phyloP scores from a whole-genome alignment of 2,888 invertebrate species.

The Bruchidius siliquastri region DNA sequence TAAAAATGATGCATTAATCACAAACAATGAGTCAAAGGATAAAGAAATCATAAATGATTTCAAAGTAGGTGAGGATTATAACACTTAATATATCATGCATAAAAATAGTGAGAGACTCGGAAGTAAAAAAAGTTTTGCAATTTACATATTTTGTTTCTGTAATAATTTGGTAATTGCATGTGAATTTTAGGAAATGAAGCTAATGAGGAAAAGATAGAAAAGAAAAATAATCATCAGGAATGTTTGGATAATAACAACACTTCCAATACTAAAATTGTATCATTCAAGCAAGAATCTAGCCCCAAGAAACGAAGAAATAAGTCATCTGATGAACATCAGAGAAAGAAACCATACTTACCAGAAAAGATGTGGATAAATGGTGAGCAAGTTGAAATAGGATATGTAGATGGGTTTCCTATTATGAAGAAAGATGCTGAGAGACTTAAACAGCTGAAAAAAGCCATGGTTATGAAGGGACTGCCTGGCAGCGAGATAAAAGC shows the following conservation, averaged over 20 bases:
- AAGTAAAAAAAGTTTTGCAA: no score
- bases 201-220: conserved; percentile 30
- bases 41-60: conserved; percentile 24
- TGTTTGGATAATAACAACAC: background rate
- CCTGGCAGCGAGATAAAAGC: conserved; percentile 62
- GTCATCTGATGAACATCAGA: conserved; percentile 26
- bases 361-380: conserved; percentile 60
- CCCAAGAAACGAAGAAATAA: background rate
- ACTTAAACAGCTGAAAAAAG: conserved; percentile 56
- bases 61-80: conserved; percentile 11
- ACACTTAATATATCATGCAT: no score
- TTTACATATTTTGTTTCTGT: no score
- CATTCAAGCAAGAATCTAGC: background rate
- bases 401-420: conserved; percentile 68
- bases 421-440: conserved; percentile 66
- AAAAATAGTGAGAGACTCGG: no score
- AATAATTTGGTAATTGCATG: no score
- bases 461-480: conserved; percentile 63
- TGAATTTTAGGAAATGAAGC: conserved; percentile 21
- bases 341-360: conserved; percentile 31
- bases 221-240: background rate
- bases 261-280: background rate
- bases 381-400: conserved; percentile 56
- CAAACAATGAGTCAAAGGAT: background rate
- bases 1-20: no score